These are phyloP conservation scores for Micronycteris hirsuta DNA, from an alignment of 2,113 vertebrate species.

Conservation along the genomic window DNA sequence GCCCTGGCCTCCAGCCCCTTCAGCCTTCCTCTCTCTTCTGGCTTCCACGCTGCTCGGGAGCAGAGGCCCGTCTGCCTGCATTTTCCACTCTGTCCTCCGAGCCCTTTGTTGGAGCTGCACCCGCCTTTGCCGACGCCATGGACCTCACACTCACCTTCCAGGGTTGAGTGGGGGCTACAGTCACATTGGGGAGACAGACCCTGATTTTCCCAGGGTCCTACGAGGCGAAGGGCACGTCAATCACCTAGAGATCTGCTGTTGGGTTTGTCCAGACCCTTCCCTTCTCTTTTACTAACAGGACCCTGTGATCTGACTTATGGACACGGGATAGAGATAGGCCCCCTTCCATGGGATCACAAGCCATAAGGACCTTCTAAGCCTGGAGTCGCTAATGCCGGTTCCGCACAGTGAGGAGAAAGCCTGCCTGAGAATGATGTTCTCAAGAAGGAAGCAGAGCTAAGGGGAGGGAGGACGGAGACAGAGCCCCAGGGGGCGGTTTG, in stretches of 20 bases:
- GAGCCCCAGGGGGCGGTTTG: rapidly evolving
- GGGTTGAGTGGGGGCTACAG: neutral
- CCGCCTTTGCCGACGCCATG: neutral
- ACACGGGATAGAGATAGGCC: rapidly evolving
- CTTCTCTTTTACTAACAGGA: neutral
- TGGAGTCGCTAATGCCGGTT: neutral
- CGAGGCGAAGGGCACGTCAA: neutral
- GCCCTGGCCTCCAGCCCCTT: neutral
- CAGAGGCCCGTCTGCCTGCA: neutral
- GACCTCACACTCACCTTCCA: neutral
- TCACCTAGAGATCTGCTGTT: neutral
- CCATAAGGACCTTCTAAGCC: neutral
- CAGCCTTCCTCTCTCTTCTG: neutral
- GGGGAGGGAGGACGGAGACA: too few relatives aligned
- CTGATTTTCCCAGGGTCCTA: neutral
- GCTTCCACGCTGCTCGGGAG: neutral
- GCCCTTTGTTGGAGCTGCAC: neutral
- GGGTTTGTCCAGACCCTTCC: neutral
- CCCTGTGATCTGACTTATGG: neutral
- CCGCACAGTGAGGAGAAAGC: neutral
- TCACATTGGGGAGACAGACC: neutral
- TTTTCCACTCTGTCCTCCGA: neutral
- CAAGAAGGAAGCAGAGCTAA: neutral
- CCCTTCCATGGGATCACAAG: neutral
- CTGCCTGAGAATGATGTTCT: neutral